Percentiles rank a stretch among this genome's conserved stretches.
These are phyloP conservation scores for Menidia menidia DNA, from an alignment of 2,797 vertebrate species.

Conservation along the genomic window DNA sequence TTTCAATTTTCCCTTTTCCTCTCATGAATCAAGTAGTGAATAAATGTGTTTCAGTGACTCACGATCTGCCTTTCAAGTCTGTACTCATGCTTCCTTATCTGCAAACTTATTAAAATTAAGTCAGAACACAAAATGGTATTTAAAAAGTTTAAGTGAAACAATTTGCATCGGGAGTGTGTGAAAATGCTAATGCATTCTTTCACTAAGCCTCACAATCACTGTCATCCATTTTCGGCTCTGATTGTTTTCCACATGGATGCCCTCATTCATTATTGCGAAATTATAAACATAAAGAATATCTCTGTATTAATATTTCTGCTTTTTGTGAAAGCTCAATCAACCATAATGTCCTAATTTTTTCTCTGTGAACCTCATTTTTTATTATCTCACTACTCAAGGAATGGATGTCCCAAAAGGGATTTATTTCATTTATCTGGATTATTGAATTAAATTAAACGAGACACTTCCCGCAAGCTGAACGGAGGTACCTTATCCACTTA, in stretches of 20 bases:
- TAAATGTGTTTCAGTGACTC: slow-evolving; percentile 66
- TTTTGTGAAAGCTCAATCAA: slow-evolving; percentile 90
- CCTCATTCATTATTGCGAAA: slow-evolving; percentile 89
- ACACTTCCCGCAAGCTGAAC: slow-evolving; percentile 84
- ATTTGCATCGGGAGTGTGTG: slow-evolving; percentile 85
- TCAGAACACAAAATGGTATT: slow-evolving; percentile 84
- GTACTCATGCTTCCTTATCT: slow-evolving; percentile 77
- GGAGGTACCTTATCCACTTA: slow-evolving; percentile 84
- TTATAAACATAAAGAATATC: slow-evolving; percentile 91
- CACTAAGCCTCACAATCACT: slow-evolving; percentile 84
- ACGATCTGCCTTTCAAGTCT: slow-evolving; percentile 73
- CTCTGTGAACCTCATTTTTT: slow-evolving; percentile 89
- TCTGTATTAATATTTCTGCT: slow-evolving; percentile 89
- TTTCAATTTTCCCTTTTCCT: slow-evolving; percentile 73
- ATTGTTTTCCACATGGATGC: slow-evolving; percentile 90
- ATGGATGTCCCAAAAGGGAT: slow-evolving; percentile 89
- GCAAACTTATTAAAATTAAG: slow-evolving; percentile 82
- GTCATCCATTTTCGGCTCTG: slow-evolving; percentile 82
- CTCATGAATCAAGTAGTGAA: slow-evolving; percentile 69
- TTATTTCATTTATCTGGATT: slow-evolving; percentile 91
- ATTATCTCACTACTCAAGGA: slow-evolving; percentile 88
- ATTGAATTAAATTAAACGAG: slow-evolving; percentile 92
- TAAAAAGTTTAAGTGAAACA: slow-evolving; percentile 88
- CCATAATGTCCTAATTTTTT: slow-evolving; percentile 91
- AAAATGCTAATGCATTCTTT: slow-evolving; percentile 86